Conservation (phyloP, 2,888 invertebrate genomes). For the Colostygia pectinataria region DNA sequence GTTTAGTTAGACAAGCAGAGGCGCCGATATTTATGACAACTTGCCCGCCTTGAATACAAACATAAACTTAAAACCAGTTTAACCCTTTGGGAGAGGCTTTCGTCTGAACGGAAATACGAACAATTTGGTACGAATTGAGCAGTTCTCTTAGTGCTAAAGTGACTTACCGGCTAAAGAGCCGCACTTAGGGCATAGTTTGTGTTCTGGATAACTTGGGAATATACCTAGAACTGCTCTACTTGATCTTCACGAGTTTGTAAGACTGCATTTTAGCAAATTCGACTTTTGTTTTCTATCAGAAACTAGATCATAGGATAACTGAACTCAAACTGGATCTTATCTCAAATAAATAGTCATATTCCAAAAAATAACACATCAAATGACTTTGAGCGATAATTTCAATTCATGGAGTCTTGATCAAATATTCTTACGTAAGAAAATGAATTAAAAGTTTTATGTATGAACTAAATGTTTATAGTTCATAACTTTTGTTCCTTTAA, state of each 20-base stretch:
- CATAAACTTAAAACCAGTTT: slow-evolving; percentile 66
- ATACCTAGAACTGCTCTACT: slow-evolving; percentile 8
- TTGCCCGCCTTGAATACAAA: slow-evolving; percentile 64
- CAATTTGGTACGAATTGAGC: slow-evolving; percentile 64
- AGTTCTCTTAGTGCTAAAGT: slow-evolving; percentile 45
- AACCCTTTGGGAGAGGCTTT: slow-evolving; percentile 64
- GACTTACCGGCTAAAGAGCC: slow-evolving; percentile 35
- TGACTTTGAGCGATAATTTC: no score
- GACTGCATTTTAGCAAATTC: not conserved
- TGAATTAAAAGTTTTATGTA: no score
- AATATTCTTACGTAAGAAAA: no score
- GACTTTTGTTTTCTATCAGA: not conserved
- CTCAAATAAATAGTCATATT: no score
- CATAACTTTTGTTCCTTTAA: no score
- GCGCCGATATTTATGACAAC: slow-evolving; percentile 73
- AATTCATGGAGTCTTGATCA: no score
- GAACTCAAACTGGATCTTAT: no score
- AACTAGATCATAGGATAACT: no score
- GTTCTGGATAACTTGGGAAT: slow-evolving; percentile 26
- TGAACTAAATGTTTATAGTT: no score
- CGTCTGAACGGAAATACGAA: slow-evolving; percentile 64
- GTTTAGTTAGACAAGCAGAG: slow-evolving; percentile 58
- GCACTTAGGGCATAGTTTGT: slow-evolving; percentile 33
- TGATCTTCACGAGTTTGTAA: not conserved
- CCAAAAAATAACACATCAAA: no score